Evolutionary conservation across 1,140 invertebrate species (phyloP).

Genomic region (Halyomorpha halys): DNA sequence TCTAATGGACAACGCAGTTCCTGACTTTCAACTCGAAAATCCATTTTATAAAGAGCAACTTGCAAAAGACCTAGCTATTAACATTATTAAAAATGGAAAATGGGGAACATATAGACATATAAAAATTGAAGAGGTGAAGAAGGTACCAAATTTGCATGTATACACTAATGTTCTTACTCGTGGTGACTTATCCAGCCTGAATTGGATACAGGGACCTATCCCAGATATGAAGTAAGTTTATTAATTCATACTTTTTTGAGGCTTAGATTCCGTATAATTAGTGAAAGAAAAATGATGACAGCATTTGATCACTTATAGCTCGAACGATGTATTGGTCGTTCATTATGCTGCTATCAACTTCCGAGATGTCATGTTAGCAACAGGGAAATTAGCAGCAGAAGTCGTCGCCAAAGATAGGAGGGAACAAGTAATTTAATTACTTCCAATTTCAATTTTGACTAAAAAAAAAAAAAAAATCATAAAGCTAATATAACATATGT

Average conservation of each 20-base stretch:
- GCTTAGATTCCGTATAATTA: conserved; percentile 20
- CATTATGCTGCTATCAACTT: conserved; percentile 63
- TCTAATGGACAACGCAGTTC: conserved; percentile 52
- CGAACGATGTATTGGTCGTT: conserved; percentile 30
- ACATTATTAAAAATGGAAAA: conserved; percentile 55
- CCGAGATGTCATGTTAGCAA: conserved; percentile 66
- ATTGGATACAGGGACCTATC: conserved; percentile 63
- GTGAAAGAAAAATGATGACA: conserved; percentile 14
- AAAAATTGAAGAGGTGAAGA: neutral
- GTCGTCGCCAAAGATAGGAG: conserved; percentile 40
- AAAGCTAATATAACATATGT: neutral
- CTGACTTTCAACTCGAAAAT: conserved; percentile 37
- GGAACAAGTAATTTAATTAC: conserved; percentile 1
- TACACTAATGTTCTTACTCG: conserved; percentile 65
- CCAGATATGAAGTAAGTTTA: conserved; percentile 39
- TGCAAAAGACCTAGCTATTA: conserved; percentile 66
- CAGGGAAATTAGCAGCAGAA: conserved; percentile 57
- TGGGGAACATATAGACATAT: conserved; percentile 72
- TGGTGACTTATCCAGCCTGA: conserved; percentile 75
- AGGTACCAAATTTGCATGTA: conserved; percentile 45
- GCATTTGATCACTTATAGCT: neutral
- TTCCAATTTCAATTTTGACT: neutral
- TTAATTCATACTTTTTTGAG: neutral
- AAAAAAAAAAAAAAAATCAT: too few relatives aligned
- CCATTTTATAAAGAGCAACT: conserved; percentile 54